These are phyloP conservation scores for Oreochromis niloticus DNA, from an alignment of 2,113 vertebrate genomes.

Conservation along the genomic window DNA sequence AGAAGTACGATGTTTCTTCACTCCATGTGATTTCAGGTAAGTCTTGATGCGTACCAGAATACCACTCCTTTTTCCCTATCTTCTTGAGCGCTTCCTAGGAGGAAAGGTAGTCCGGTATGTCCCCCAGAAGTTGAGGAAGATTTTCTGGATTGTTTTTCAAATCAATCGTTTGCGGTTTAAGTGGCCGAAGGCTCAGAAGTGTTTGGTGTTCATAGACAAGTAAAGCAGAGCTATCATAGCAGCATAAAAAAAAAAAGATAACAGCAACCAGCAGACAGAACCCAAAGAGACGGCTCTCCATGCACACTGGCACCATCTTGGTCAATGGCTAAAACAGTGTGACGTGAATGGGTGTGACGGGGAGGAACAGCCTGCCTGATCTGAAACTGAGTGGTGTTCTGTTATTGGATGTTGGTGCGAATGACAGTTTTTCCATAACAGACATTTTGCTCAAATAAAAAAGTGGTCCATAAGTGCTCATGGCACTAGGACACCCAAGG, in stretches of 20 bases:
- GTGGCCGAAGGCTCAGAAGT: not conserved
- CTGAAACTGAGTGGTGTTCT: not conserved
- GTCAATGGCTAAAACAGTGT: not conserved
- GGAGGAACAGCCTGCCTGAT: not conserved
- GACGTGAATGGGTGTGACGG: not conserved
- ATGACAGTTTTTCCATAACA: not conserved
- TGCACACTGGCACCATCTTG: not conserved
- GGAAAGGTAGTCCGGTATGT: not conserved
- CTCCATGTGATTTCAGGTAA: not conserved
- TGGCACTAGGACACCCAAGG: not conserved
- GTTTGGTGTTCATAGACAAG: not conserved
- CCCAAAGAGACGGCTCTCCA: not conserved
- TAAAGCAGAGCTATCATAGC: not conserved
- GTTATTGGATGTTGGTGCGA: not conserved
- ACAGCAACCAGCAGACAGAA: not conserved
- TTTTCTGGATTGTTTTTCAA: not conserved
- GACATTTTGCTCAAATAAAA: not conserved
- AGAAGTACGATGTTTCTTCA: not conserved
- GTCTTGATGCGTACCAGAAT: not conserved
- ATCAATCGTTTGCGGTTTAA: not conserved
- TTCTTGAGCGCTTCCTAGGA: not conserved
- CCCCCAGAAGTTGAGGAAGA: not conserved
- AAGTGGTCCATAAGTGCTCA: not conserved
- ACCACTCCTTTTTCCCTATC: not conserved
- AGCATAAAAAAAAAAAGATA: not conserved